phyloP scores from a whole-genome alignment of 2,888 invertebrate genomes.

The Furcula furcula region DNA sequence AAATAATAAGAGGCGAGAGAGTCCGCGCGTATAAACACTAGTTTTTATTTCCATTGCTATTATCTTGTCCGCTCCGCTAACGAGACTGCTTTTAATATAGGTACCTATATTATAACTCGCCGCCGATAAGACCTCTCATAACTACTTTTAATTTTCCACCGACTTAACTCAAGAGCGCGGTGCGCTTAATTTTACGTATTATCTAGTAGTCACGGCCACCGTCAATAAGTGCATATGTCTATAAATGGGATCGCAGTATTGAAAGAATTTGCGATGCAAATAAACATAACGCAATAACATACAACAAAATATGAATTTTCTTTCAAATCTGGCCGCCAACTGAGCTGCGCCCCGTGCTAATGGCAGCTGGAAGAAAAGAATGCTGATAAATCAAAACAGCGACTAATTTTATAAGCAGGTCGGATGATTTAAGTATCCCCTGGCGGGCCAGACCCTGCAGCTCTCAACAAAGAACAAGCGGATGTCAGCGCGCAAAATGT shows the following conservation, averaged over 20 bases:
- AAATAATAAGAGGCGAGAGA: constrained; percentile 45
- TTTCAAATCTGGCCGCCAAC: constrained; percentile 60
- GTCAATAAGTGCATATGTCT: constrained; percentile 34
- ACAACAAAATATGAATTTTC: constrained; percentile 65
- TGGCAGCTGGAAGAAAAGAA: constrained; percentile 44
- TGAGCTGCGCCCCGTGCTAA: constrained; percentile 52
- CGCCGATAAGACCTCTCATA: constrained; percentile 30
- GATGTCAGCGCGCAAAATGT: constrained; percentile 20
- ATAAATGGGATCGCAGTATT: constrained; percentile 36
- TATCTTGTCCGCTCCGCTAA: constrained; percentile 35
- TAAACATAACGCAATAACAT: constrained; percentile 43
- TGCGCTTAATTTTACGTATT: constrained; percentile 40
- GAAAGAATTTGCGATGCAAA: constrained; percentile 31
- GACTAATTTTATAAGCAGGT: constrained; percentile 51
- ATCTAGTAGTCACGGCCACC: constrained; percentile 30
- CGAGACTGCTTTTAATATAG: constrained; percentile 30
- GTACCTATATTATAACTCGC: constrained; percentile 26
- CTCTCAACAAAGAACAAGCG: constrained; percentile 15
- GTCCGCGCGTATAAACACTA: constrained; percentile 30
- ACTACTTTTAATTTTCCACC: constrained; percentile 25
- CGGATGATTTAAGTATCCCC: constrained; percentile 34
- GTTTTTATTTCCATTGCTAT: constrained; percentile 48
- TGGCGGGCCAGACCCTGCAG: constrained; percentile 23
- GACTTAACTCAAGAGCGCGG: constrained; percentile 18
- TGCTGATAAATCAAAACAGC: constrained; percentile 55